Conservation (phyloP, 1,140 invertebrate genomes). For the Coptotermes formosanus region DNA sequence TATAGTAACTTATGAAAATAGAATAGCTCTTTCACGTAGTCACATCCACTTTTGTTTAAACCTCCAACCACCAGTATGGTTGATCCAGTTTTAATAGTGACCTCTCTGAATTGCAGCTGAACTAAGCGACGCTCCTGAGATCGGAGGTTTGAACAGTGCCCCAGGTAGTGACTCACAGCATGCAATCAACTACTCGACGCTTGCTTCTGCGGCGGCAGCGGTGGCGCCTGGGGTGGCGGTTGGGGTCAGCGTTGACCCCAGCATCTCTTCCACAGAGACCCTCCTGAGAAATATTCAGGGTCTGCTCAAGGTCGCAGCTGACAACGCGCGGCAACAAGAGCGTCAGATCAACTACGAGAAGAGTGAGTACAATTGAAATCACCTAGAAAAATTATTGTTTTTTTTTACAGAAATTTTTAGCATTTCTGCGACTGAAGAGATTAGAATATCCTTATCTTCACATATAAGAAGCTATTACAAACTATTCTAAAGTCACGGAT, state of each 20-base stretch:
- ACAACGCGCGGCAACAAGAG: conserved; percentile 93
- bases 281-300: conserved; percentile 93
- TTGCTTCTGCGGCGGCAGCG: conserved; percentile 53
- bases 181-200: conserved; percentile 70
- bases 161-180: conserved; percentile 58
- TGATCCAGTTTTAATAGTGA: no score
- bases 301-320: conserved; percentile 89
- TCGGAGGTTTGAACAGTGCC: conserved; percentile 50
- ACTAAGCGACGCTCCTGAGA: conserved; percentile 57
- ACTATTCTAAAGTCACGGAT: no score
- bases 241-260: conserved; percentile 52
- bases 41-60: no score
- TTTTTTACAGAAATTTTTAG: no score
- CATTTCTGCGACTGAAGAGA: no score
- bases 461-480: no score
- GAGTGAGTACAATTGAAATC: conserved; percentile 61
- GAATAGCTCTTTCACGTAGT: no score
- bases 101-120: conserved; percentile 50
- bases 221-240: conserved; percentile 47
- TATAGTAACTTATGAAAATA: no score
- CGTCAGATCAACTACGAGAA: conserved; percentile 94
- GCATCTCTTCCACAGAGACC: conserved; percentile 83
- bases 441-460: no score
- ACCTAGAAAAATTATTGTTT: no score
- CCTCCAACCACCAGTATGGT: no score